These are phyloP conservation scores for Halocaridina rubra DNA, from an alignment of 2,888 invertebrate species.

Conservation along the genomic window DNA sequence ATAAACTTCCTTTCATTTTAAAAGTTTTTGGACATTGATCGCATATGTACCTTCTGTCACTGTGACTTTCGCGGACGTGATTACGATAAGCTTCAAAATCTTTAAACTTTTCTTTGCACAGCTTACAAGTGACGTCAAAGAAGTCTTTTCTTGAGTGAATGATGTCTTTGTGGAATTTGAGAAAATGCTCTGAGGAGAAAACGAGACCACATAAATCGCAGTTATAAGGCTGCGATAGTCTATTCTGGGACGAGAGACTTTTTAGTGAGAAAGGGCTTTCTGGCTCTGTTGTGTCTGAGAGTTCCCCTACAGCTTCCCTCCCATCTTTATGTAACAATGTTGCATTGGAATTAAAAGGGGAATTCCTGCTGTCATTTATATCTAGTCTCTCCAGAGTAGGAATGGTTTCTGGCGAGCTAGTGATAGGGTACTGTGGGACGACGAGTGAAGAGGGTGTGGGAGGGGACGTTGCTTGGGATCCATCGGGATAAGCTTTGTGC, in stretches of 20 bases:
- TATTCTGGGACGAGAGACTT: not conserved
- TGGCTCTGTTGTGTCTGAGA: too few relatives aligned
- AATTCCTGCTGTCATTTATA: conserved; percentile 36
- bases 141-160: conserved; percentile 46
- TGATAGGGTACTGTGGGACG: not conserved
- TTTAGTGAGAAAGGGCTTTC: not conserved
- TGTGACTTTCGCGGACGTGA: conserved; percentile 54
- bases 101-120: conserved; percentile 58
- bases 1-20: conserved; percentile 57
- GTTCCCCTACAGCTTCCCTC: not conserved
- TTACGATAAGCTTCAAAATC: conserved; percentile 55
- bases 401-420: conserved; percentile 45
- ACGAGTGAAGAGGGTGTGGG: not conserved
- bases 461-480: not conserved
- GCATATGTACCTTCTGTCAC: conserved; percentile 57
- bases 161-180: conserved; percentile 52
- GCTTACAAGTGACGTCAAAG: conserved; percentile 57
- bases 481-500: conserved; percentile 3
- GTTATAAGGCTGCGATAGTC: conserved; percentile 12
- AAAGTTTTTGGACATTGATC: conserved; percentile 62
- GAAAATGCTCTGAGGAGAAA: conserved; percentile 57
- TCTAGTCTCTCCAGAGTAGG: conserved; percentile 53
- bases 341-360: too few relatives aligned
- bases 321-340: not conserved
- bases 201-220: conserved; percentile 61